phyloP scores from a whole-genome alignment of 1,140 invertebrate genomes.

The Lethrus apterus region DNA sequence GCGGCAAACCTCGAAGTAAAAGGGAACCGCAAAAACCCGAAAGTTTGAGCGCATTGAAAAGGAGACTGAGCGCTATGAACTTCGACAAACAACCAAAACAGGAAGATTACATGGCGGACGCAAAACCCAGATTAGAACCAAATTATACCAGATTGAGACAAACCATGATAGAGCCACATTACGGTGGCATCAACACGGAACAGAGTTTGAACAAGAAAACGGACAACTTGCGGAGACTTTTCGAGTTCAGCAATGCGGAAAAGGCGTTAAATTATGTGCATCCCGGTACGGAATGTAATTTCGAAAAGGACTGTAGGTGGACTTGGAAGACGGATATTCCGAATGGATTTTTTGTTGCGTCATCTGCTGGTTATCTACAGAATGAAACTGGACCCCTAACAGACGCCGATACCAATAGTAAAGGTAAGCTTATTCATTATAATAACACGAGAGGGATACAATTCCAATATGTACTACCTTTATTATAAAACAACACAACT shows the following conservation, averaged over 20 bases:
- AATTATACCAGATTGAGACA: too few relatives aligned
- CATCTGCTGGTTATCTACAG: conserved; percentile 19
- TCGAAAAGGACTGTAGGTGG: conserved; percentile 36
- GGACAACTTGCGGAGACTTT: conserved; percentile 27
- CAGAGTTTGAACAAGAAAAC: too few relatives aligned
- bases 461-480: not conserved
- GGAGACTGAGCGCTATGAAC: too few relatives aligned
- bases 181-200: too few relatives aligned
- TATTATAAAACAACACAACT: too few relatives aligned
- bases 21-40: too few relatives aligned
- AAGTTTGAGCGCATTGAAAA: too few relatives aligned
- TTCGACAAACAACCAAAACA: too few relatives aligned
- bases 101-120: too few relatives aligned
- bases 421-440: conserved; percentile 1
- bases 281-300: conserved; percentile 31
- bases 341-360: conserved; percentile 34
- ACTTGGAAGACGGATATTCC: conserved; percentile 36
- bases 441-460: not conserved
- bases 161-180: too few relatives aligned
- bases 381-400: conserved; percentile 29
- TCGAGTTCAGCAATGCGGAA: conserved; percentile 20
- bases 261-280: conserved; percentile 19
- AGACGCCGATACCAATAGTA: conserved; percentile 28
- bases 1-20: too few relatives aligned
- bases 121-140: too few relatives aligned